Base-by-base conservation (phyloP, 1,140 invertebrate species). In the Trichonephila clavata region DNA sequence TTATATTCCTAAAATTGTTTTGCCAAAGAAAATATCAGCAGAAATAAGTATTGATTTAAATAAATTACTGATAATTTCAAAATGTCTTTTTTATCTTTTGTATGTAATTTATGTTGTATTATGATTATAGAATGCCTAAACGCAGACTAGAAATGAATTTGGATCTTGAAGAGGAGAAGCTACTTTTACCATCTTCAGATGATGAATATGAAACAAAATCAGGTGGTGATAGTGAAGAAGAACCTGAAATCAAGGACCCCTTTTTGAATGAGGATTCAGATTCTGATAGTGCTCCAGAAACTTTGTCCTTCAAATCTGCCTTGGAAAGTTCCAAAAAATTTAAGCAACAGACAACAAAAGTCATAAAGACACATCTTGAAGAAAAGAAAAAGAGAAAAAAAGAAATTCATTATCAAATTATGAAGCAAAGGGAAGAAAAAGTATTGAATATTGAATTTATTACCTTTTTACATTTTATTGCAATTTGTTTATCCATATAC, bases 181-280 rank as follows among this genome's bases (percentile, higher is more conserved):
- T 90, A 8, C 68, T 77, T 21, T 61, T 90, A 10, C 89, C 89
- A 27, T 60, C 43, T 32, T 90, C 88, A 7, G 71, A 80, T 39
- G 89, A 90, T 65, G 86, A 87, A 39, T 71, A 81, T 20, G 88
- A 90, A 21, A 14, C 27, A 32, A 16, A 81, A 27, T 87, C 86
- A 39, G 86, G 20, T 63, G 63, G 71, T 81, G 89, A 90, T n/a
- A 2, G 32, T 8, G 68, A 80, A 21, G 71, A 81, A 16, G 71
- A 27, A 50, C 7, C 7, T 50, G 50, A 50, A 50, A 81, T 90
- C 20, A 59, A 90, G 61, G 89, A 90, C 60, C 89, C 68, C 21
- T 90, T 90, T 60, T 4, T 20, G 1, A 87, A 60, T 24, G 71
- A 80, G 13, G 89, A 90, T 39, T 90, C 89, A 39, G 89, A 89